A percentile compares a stretch with the other conserved stretches of the same genome.
Evolutionary conservation across 2,888 invertebrate species (phyloP).

Genomic region (Drosophila fulvimacula): DNA sequence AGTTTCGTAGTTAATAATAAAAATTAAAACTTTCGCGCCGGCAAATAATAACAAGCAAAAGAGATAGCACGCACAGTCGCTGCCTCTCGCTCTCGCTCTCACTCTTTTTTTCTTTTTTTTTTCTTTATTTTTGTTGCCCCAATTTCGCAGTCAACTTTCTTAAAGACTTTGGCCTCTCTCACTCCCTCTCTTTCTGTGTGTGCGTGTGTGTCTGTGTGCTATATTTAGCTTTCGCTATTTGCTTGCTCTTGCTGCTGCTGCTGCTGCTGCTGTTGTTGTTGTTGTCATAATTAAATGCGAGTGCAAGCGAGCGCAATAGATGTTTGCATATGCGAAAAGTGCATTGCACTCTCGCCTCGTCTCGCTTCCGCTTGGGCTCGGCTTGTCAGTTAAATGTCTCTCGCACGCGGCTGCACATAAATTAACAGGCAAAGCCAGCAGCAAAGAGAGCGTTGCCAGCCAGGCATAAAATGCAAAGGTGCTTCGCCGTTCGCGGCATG

Average conservation of each 20-base stretch:
- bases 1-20: constrained; percentile 82
- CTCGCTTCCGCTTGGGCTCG: neutral
- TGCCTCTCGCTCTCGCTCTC: constrained; percentile 7
- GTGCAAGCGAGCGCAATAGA: constrained; percentile 8
- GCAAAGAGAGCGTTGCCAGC: constrained; percentile 62
- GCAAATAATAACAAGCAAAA: constrained; percentile 78
- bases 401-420: constrained; percentile 72
- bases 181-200: neutral
- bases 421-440: constrained; percentile 68
- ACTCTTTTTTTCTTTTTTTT: neutral
- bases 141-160: constrained; percentile 52
- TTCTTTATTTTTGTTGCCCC: constrained; percentile 39
- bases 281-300: constrained; percentile 56
- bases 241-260: constrained; percentile 6
- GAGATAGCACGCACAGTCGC: constrained; percentile 48
- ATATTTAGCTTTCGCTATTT: constrained; percentile 17
- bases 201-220: constrained; percentile 9
- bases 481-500: neutral
- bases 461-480: constrained; percentile 55
- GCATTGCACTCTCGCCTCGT: constrained; percentile 33
- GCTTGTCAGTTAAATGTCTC: constrained; percentile 55
- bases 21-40: constrained; percentile 81
- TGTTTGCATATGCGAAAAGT: constrained; percentile 56
- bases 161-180: constrained; percentile 41
- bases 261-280: neutral